These are phyloP conservation scores for Petrocephalus sullivani DNA, from an alignment of 2,797 vertebrate genomes.

Conservation along the genomic window DNA sequence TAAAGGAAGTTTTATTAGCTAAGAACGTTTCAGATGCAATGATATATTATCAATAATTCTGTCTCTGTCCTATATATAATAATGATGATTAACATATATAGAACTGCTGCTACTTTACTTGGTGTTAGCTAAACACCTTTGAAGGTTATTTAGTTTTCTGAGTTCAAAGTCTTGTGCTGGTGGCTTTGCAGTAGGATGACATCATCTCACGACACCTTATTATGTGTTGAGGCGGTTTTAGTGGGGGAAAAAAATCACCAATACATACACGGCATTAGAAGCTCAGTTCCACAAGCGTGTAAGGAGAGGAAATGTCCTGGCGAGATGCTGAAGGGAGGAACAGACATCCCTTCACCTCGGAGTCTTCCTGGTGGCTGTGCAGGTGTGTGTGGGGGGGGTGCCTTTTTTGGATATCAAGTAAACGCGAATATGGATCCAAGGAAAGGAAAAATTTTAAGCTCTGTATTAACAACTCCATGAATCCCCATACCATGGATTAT, in stretches of 20 bases:
- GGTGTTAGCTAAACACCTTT: background rate
- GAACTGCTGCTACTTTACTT: background rate
- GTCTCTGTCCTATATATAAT: background rate
- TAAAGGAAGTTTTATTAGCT: background rate
- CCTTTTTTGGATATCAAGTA: background rate
- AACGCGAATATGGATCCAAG: background rate
- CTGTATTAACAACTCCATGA: background rate
- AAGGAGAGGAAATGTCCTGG: background rate
- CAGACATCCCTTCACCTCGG: background rate
- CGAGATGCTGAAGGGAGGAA: background rate
- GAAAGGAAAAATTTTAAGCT: background rate
- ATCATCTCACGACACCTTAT: background rate
- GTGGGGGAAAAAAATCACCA: background rate
- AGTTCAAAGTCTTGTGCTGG: background rate
- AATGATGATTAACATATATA: background rate
- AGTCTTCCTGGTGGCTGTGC: background rate
- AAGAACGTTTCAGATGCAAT: background rate
- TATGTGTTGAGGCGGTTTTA: background rate
- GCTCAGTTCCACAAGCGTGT: background rate
- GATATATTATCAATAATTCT: background rate
- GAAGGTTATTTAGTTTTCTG: background rate
- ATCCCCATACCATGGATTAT: background rate
- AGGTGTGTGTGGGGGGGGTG: background rate
- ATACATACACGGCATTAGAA: constrained; percentile 7
- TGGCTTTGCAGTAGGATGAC: background rate